Evolutionary conservation across 2,888 invertebrate genomes (phyloP).

Genomic region (Tryphoninae sp.): DNA sequence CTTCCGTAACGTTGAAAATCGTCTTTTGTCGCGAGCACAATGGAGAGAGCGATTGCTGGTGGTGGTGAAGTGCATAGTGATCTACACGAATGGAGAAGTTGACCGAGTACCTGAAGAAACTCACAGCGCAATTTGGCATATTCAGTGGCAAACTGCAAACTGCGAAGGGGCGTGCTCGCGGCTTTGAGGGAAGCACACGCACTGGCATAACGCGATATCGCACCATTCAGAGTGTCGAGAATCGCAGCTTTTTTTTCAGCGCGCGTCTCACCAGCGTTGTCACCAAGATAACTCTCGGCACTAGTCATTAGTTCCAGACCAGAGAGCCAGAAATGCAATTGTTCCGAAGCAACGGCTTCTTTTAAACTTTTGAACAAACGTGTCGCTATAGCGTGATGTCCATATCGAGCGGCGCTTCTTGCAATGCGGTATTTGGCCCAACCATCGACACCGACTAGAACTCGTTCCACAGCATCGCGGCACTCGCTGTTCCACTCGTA

Average conservation of each 20-base stretch:
- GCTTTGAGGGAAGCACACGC: conserved; percentile 83
- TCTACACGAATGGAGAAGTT: conserved; percentile 87
- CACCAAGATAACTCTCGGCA: conserved; percentile 86
- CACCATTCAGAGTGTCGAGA: conserved; percentile 77
- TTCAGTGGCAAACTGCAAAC: conserved; percentile 88
- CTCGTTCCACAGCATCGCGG: conserved; percentile 84
- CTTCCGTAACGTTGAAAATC: conserved; percentile 91
- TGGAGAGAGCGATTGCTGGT: conserved; percentile 93
- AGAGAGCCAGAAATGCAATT: conserved; percentile 93
- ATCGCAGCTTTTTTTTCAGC: conserved; percentile 71
- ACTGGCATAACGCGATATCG: conserved; percentile 78
- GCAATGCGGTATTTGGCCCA: conserved; percentile 95
- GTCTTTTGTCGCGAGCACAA: conserved; percentile 90
- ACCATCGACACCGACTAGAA: conserved; percentile 84
- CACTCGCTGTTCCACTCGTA: conserved; percentile 86
- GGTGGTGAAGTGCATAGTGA: conserved; percentile 95
- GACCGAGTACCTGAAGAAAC: conserved; percentile 87
- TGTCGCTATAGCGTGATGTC: conserved; percentile 89
- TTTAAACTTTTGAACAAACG: conserved; percentile 85
- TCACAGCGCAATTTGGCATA: conserved; percentile 89
- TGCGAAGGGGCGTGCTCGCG: conserved; percentile 85
- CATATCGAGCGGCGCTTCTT: conserved; percentile 92
- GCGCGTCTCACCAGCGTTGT: conserved; percentile 69
- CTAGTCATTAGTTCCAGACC: conserved; percentile 89
- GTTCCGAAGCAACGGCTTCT: conserved; percentile 91